Evolutionary conservation across 37 sponge, comb jelly and placozoan genomes (phyloP).

Genomic region (Tethya wilhelma): DNA sequence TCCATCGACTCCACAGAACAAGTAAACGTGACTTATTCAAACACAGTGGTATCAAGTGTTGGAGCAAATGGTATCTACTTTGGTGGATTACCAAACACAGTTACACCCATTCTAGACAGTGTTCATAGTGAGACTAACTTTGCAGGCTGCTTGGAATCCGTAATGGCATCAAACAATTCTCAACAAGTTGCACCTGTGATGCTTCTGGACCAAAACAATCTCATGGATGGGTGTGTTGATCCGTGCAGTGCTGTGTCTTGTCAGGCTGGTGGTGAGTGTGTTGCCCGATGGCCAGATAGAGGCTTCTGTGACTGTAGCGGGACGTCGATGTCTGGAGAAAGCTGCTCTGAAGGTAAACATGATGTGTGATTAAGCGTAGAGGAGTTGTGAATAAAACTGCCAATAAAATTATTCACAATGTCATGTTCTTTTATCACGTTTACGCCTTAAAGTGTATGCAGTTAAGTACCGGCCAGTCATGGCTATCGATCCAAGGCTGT

Average conservation of each 20-base stretch:
- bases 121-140: background rate
- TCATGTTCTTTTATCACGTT: no score
- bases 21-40: background rate
- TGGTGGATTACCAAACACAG: constrained; percentile 19
- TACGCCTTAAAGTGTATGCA: no score
- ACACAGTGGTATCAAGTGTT: constrained; percentile 1
- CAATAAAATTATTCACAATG: no score
- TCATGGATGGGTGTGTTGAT: constrained; percentile 6
- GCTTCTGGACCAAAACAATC: background rate
- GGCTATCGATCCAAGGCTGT: no score
- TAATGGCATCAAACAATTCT: background rate
- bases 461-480: no score
- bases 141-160: constrained; percentile 4
- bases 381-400: no score
- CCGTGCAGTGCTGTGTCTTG: constrained; percentile 13
- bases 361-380: no score
- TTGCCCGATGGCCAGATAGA: background rate
- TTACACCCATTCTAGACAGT: background rate
- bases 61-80: constrained; percentile 2
- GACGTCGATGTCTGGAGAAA: background rate
- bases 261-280: constrained; percentile 9
- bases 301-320: constrained; percentile 36
- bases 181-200: background rate
- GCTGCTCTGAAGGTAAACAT: constrained; percentile 35
- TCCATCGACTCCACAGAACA: background rate